A percentile compares a stretch with the other conserved stretches of the same genome.
phyloP scores from a whole-genome alignment of 2,888 invertebrate genomes.

The Conops quadrifasciatus region DNA sequence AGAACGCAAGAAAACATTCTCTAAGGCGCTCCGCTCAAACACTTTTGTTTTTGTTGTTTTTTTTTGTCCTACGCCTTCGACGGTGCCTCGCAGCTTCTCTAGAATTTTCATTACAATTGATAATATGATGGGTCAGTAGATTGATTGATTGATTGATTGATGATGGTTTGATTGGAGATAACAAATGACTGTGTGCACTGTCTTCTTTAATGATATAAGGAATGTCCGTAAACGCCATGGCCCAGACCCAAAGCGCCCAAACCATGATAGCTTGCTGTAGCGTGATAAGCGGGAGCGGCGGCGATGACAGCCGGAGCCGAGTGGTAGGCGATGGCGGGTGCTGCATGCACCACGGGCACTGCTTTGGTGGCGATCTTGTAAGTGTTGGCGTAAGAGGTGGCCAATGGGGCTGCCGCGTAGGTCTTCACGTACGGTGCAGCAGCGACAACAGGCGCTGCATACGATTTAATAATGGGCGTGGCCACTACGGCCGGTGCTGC shows the following conservation, averaged over 20 bases:
- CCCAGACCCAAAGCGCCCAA: slow-evolving; percentile 47
- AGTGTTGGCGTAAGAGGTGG: slow-evolving; percentile 63
- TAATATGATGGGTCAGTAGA: not conserved
- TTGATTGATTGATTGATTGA: not conserved
- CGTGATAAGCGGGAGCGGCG: slow-evolving; percentile 49
- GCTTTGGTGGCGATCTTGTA: slow-evolving; percentile 61
- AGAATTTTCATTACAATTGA: slow-evolving; percentile 10
- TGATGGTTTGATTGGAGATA: not conserved
- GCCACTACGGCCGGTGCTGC: slow-evolving; percentile 43
- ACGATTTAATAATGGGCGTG: slow-evolving; percentile 38
- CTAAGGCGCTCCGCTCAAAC: slow-evolving; percentile 1
- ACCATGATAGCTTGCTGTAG: slow-evolving; percentile 58
- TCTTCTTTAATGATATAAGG: slow-evolving; percentile 52
- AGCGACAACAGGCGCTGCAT: slow-evolving; percentile 54
- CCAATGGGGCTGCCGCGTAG: slow-evolving; percentile 56
- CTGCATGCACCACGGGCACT: slow-evolving; percentile 58
- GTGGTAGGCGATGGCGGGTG: slow-evolving; percentile 51
- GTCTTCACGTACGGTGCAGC: slow-evolving; percentile 56
- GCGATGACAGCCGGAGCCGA: slow-evolving; percentile 56
- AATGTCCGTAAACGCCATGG: slow-evolving; percentile 48
- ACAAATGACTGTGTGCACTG: not conserved
- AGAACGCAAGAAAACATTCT: not conserved
- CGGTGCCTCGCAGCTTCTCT: slow-evolving; percentile 1
- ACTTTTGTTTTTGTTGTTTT: not conserved
- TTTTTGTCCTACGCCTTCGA: not conserved